A percentile compares a stretch with the other conserved stretches of the same genome.
Evolutionary conservation across 2,113 vertebrate species (phyloP).

Genomic region (Tringa solitaria): DNA sequence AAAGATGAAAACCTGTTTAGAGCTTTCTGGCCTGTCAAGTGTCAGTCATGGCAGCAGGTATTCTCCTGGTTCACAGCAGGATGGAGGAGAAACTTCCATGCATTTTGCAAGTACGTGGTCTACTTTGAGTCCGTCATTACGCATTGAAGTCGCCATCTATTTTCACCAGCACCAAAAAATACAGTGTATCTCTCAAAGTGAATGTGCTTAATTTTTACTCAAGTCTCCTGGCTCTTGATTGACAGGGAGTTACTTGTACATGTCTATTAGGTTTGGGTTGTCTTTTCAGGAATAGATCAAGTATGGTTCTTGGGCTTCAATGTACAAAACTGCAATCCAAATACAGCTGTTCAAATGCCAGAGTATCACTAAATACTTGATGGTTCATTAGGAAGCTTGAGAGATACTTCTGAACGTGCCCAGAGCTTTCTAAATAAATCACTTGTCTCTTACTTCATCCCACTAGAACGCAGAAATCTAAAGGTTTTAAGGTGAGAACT

Average conservation of each 20-base stretch:
- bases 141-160: background rate
- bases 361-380: background rate
- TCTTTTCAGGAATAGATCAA: background rate
- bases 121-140: background rate
- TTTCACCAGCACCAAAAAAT: background rate
- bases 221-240: background rate
- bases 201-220: background rate
- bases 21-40: background rate
- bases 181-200: background rate
- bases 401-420: background rate
- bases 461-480: background rate
- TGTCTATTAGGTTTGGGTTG: background rate
- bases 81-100: background rate
- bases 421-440: background rate
- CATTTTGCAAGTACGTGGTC: background rate
- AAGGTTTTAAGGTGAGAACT: background rate
- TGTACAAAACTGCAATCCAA: background rate
- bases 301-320: background rate
- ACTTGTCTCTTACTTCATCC: background rate
- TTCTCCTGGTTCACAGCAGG: background rate
- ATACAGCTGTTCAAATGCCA: background rate
- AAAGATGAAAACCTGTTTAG: background rate
- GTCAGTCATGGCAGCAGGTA: background rate
- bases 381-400: background rate
- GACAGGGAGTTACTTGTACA: background rate